A percentile compares a stretch with the other conserved stretches of the same genome.
Conservation (phyloP, 2,888 invertebrate species). For the Rambutsinella grinnellia region DNA sequence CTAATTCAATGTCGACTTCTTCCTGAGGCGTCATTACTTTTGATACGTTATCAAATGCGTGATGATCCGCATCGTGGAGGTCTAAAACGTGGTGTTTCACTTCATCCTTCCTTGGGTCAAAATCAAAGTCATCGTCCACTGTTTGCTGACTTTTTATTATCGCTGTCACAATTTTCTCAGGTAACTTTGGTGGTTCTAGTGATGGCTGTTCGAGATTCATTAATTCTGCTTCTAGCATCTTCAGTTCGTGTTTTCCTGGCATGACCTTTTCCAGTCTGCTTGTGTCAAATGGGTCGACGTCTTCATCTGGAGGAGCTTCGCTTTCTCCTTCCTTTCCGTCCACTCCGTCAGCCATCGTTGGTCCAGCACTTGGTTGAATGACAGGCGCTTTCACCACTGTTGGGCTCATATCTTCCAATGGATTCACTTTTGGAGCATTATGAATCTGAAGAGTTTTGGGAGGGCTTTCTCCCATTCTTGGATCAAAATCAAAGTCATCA, state of each 20-base stretch:
- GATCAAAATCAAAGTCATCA: constrained; percentile 67
- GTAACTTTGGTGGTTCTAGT: constrained; percentile 55
- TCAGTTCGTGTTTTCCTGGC: constrained; percentile 83
- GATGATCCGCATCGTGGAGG: constrained; percentile 10
- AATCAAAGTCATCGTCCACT: constrained; percentile 60
- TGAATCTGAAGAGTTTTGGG: constrained; percentile 47
- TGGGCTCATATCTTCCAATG: constrained; percentile 61
- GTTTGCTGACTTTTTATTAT: constrained; percentile 21
- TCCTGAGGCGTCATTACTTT: constrained; percentile 54
- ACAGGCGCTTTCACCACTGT: constrained; percentile 53
- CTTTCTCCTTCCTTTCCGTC: not conserved
- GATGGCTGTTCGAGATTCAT: constrained; percentile 70
- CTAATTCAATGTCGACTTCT: constrained; percentile 72
- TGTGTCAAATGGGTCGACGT: constrained; percentile 89
- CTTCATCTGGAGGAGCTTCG: constrained; percentile 67
- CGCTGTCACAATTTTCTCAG: constrained; percentile 21
- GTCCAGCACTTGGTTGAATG: constrained; percentile 23
- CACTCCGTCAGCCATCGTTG: constrained; percentile 70
- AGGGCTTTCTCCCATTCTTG: constrained; percentile 64
- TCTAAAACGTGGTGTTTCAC: constrained; percentile 55
- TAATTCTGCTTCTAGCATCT: constrained; percentile 83
- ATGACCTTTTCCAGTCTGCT: constrained; percentile 80
- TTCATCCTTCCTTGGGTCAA: constrained; percentile 64
- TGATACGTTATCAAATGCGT: constrained; percentile 1
- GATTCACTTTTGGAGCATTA: constrained; percentile 73